Conservation (phyloP, 2,888 invertebrate species). For the Salticus scenicus region DNA sequence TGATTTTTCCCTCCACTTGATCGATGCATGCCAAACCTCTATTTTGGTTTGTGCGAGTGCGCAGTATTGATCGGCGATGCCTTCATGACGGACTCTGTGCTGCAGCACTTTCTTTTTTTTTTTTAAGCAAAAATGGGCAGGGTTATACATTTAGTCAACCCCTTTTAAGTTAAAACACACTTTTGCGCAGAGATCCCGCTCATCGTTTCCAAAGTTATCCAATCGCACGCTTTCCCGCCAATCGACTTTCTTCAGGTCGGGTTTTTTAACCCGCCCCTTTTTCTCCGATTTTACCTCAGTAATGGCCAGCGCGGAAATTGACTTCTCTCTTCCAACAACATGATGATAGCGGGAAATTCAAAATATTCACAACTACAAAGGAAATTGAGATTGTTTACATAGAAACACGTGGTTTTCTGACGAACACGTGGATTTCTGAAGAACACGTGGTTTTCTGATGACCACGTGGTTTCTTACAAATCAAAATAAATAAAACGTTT, state of each 20-base stretch:
- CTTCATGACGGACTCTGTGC: slow-evolving; percentile 9
- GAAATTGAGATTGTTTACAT: slow-evolving; percentile 5
- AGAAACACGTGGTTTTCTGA: slow-evolving; percentile 2
- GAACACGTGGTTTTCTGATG: no score
- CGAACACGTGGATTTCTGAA: no score
- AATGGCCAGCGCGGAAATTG: neutral
- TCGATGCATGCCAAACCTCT: neutral
- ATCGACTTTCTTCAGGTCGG: neutral
- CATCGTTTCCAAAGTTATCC: neutral
- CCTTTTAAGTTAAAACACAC: neutral
- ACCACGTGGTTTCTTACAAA: no score
- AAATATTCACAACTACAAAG: neutral
- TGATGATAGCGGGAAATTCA: neutral
- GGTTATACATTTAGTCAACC: neutral
- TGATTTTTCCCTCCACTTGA: slow-evolving; percentile 19
- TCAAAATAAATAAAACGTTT: no score
- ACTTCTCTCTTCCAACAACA: neutral
- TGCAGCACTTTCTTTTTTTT: neutral
- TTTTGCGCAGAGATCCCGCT: slow-evolving; percentile 1
- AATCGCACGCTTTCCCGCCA: slow-evolving; percentile 11
- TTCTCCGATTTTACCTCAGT: neutral
- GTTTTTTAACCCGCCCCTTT: neutral
- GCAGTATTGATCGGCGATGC: neutral
- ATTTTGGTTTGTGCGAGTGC: neutral
- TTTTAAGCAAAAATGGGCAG: neutral